Conservation (phyloP, 2,113 vertebrate species). For the Pelusios castaneus region DNA sequence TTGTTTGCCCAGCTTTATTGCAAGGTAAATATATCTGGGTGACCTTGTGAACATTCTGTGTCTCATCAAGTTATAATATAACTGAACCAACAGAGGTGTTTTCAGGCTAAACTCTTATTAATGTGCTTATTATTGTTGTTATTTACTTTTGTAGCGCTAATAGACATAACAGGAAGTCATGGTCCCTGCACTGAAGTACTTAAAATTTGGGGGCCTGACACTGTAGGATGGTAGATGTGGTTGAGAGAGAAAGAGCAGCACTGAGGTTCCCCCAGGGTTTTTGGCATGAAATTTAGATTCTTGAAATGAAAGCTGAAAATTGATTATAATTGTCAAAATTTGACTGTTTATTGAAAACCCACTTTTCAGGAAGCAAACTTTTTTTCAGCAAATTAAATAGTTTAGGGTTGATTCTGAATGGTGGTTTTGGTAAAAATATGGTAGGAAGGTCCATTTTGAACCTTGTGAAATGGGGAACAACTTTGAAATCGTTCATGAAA, state of each 20-base stretch:
- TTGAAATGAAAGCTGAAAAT: slow-evolving; percentile 54
- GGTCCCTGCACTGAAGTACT: background rate
- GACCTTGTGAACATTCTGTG: background rate
- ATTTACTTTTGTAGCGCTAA: slow-evolving; percentile 41
- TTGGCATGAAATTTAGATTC: slow-evolving; percentile 41
- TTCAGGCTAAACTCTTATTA: slow-evolving; percentile 16
- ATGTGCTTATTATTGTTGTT: slow-evolving; percentile 6
- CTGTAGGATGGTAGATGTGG: slow-evolving; percentile 51
- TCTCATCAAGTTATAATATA: slow-evolving; percentile 1
- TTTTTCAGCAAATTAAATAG: slow-evolving; percentile 44
- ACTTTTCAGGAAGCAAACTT: slow-evolving; percentile 37
- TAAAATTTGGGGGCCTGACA: slow-evolving; percentile 46
- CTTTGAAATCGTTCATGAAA: background rate
- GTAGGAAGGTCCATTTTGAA: background rate
- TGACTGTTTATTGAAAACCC: background rate
- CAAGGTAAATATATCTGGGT: slow-evolving; percentile 20
- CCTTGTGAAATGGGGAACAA: background rate
- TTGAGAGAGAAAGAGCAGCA: background rate
- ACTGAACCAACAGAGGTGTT: slow-evolving; percentile 18
- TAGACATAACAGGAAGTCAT: background rate
- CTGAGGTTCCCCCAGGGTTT: slow-evolving; percentile 11
- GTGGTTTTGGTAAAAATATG: background rate
- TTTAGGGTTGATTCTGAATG: slow-evolving; percentile 30
- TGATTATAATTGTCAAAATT: slow-evolving; percentile 50
- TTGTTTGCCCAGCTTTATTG: background rate